Base-by-base conservation (phyloP, 2,888 invertebrate species). In the Hofmannophila pseudospretella region DNA sequence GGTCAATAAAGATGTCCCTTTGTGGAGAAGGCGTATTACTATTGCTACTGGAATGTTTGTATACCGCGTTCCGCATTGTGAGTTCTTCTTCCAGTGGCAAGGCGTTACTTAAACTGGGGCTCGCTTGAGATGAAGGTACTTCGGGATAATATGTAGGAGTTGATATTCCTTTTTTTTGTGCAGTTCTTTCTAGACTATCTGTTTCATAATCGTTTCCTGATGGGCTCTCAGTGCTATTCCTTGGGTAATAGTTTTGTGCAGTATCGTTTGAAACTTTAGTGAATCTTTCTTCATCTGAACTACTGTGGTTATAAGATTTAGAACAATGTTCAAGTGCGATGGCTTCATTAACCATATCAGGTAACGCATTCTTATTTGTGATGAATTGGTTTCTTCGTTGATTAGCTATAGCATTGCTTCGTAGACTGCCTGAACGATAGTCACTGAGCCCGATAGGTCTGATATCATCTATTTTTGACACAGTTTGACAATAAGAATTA, bases 1-100 rank as follows among this genome's bases (percentile, higher is more conserved):
- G 65, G 29, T 76, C 68, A 39, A 73, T 53, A 22, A 51, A 52
- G 23, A 70, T 54, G 39, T 80, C 76, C 54, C 62, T 57, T 44
- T 72, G 76, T 12, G 86, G 86, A 7, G 86, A 84, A 12, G 86
- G 81, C 5, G 86, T 85, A 31, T 73, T 76, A 40, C 86, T 87
- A 1, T 88, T 89, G 39, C 89, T 89, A 14, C 89, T 90, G 0
- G 90, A 89, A 47, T 88, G 78, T 66, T 92, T 91, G 45, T 93
- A 92, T 1, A 94, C 89, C 2, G 93, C 92, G 59, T 94, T 94
- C 52, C 90, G 88, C 87, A 94, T 93, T 13, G 93, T 94, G 47
- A 94, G 78, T 68, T 94, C 94, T 80, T 94, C 94, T 60, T 94
- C 94, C 64, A 94, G 81, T 0, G 94, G 94, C 36, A 94, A 67